phyloP scores from a whole-genome alignment of 1,140 invertebrate genomes.

The Anoplophora glabripennis region DNA sequence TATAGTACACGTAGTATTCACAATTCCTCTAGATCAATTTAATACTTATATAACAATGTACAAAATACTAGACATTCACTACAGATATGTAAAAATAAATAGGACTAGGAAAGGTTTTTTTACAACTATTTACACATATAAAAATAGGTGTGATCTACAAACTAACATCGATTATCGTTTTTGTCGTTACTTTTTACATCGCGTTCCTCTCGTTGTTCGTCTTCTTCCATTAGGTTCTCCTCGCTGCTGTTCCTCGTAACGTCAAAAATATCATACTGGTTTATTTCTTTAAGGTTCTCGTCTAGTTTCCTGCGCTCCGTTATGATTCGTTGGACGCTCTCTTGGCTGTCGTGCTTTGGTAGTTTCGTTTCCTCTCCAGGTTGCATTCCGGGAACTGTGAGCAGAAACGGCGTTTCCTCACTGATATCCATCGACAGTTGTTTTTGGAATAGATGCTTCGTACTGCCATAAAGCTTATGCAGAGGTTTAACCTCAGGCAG shows the following conservation, averaged over 20 bases:
- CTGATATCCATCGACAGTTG: constrained; percentile 41
- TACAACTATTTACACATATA: constrained; percentile 30
- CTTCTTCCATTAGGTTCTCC: constrained; percentile 33
- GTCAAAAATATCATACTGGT: constrained; percentile 45
- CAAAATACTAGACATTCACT: constrained; percentile 24
- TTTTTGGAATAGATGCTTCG: constrained; percentile 47
- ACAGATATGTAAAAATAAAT: constrained; percentile 34
- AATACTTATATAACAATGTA: constrained; percentile 21
- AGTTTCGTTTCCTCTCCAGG: not conserved
- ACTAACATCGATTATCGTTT: constrained; percentile 19
- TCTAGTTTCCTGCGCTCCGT: constrained; percentile 44
- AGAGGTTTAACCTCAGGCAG: constrained; percentile 38
- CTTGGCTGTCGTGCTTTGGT: constrained; percentile 44
- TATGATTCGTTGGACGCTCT: constrained; percentile 46
- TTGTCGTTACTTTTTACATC: constrained; percentile 15
- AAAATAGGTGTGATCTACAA: constrained; percentile 23
- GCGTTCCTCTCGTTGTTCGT: constrained; percentile 12
- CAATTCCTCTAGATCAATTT: constrained; percentile 26
- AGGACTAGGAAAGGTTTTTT: constrained; percentile 5
- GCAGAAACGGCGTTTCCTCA: constrained; percentile 44
- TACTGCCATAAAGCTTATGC: constrained; percentile 48
- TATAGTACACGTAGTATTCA: constrained; percentile 8
- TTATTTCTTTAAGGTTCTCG: constrained; percentile 43
- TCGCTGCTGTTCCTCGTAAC: constrained; percentile 37
- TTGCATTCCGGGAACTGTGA: constrained; percentile 4